These are phyloP conservation scores for Choreutis nemorana DNA, from an alignment of 2,888 invertebrate genomes.

Conservation along the genomic window DNA sequence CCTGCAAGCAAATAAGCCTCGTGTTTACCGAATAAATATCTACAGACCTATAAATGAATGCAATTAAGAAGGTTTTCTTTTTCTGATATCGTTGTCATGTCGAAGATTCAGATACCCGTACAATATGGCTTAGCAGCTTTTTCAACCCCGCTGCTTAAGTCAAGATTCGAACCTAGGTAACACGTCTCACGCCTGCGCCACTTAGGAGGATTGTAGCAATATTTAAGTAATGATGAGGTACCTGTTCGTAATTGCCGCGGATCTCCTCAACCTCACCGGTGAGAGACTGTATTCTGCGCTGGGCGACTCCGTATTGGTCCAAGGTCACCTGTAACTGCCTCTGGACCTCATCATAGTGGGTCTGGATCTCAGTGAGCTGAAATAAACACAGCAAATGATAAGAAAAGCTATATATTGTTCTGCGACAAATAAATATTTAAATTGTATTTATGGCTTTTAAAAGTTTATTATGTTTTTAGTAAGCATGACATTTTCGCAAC, in stretches of 20 bases:
- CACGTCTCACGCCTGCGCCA: no score
- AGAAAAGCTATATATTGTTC: no score
- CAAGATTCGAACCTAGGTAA: no score
- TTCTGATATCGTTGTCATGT: no score
- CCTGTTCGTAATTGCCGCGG: constrained; percentile 86
- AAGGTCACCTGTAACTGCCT: constrained; percentile 95
- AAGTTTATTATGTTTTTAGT: background rate
- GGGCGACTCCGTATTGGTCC: constrained; percentile 90
- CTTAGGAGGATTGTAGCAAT: background rate
- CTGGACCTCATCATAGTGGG: constrained; percentile 96
- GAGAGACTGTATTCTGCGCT: constrained; percentile 89
- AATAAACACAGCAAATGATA: no score
- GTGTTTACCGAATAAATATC: no score
- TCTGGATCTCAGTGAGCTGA: constrained; percentile 87
- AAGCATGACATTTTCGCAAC: background rate
- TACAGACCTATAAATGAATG: no score
- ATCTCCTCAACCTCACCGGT: constrained; percentile 96
- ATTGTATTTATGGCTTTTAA: background rate
- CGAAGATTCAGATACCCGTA: no score
- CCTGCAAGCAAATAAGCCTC: no score
- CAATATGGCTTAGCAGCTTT: no score
- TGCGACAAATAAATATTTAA: constrained; percentile 3
- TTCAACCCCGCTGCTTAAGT: no score
- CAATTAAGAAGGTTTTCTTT: no score
- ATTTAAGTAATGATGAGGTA: constrained; percentile 10